Evolutionary conservation across 2,113 vertebrate species (phyloP), one percentile per base, ranked within the genome.

Genomic region (Myiopsitta monachus): DNA sequence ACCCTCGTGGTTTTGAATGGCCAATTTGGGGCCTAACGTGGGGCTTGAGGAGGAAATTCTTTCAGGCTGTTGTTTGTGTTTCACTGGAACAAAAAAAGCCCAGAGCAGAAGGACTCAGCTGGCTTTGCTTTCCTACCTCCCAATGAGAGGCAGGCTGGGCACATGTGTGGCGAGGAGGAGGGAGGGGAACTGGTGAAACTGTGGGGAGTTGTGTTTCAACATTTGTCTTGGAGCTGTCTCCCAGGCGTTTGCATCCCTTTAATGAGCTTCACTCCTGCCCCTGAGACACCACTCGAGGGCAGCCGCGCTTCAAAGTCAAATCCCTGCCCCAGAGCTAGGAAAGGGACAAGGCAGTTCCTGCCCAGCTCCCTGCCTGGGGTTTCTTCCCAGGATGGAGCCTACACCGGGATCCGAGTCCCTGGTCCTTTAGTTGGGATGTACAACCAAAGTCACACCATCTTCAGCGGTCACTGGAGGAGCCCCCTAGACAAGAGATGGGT

Each of bases 31-130:
- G 59, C 54, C 84, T 81, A 15, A 38, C n/a, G 11, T n/a, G 28
- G 82, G 72, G 31, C 62, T 82, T 3, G 10, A 64, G 94, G 70
- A 69, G 39, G 79, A 74, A 68, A 68, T 92, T 83, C 73, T 31
- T 77, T 78, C 51, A 81, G 77, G 69, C 55, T 78, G 46, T 49
- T 64, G 38, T 82, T 79, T 73, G 41, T 47, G 18, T 94, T 94
- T 78, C 59, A 49, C 46, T 84, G 43, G 38, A 77, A 49, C 12
- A 33, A 76, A 78, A 69, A 31, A 28, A 0, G 6, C 57, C 57
- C 57, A 36, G 33, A 82, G 38, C n/a, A 51, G 13, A 75, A 84
- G 31, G 78, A 2, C 36, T 75, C 47, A 43, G 28, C 82, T 93
- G 90, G n/a, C 46, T 81, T 62, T 81, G 64, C 52, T 83, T 81